Evolutionary conservation across 2,797 vertebrate genomes (phyloP).

Genomic region (Champsocephalus esox): DNA sequence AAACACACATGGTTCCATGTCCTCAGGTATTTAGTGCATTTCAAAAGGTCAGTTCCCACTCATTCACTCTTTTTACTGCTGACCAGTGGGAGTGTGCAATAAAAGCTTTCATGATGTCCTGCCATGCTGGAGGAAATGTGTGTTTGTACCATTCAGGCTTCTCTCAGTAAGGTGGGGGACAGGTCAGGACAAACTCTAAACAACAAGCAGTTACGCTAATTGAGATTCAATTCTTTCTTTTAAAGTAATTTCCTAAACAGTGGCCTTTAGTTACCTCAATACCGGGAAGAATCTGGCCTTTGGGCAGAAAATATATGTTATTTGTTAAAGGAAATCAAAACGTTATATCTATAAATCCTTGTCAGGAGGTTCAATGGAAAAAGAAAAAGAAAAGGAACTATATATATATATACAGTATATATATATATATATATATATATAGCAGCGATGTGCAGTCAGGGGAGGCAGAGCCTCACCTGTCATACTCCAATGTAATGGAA

Average conservation of each 20-base stretch:
- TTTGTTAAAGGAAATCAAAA: no score
- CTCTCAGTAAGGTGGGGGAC: constrained; percentile 26
- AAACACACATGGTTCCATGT: constrained; percentile 1
- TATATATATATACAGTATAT: no score
- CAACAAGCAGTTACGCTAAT: constrained; percentile 5
- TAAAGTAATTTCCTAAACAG: background rate
- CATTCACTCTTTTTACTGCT: constrained; percentile 68
- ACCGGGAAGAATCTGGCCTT: background rate
- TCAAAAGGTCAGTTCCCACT: constrained; percentile 80
- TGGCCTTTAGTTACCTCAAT: no score
- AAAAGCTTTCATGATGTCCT: constrained; percentile 66
- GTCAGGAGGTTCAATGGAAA: no score
- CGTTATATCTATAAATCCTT: no score
- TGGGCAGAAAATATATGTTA: no score
- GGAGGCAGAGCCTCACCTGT: no score
- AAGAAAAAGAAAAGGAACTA: no score
- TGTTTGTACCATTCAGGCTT: constrained; percentile 15
- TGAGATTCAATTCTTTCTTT: constrained; percentile 4
- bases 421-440: no score
- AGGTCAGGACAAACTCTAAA: constrained; percentile 40
- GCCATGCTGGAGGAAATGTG: constrained; percentile 12
- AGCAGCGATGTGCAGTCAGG: no score
- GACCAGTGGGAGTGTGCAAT: constrained; percentile 68
- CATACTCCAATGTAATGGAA: no score
- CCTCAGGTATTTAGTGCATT: constrained; percentile 77